Percentiles rank a stretch among this genome's conserved stretches.
phyloP scores from a whole-genome alignment of 35 echinoderm and acorn worm genomes.

The Anneissia japonica region DNA sequence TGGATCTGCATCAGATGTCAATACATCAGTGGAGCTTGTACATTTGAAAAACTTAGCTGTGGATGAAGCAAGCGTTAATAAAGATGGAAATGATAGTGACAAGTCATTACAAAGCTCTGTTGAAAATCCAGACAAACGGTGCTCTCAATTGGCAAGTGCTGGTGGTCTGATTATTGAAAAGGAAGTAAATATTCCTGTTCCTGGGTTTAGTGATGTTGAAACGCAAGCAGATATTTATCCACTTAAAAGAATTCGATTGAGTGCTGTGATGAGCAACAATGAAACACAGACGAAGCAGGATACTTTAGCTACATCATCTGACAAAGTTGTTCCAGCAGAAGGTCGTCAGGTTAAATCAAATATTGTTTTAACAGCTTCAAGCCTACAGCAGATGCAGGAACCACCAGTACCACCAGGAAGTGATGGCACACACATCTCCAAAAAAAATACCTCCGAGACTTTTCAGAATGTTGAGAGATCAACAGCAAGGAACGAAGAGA shows the following conservation, averaged over 20 bases:
- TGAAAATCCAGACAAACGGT: no score
- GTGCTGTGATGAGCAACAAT: neutral
- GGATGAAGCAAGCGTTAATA: no score
- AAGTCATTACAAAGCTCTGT: no score
- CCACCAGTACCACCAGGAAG: no score
- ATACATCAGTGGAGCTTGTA: neutral
- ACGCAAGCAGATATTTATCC: neutral
- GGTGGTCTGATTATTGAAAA: neutral
- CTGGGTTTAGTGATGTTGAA: neutral
- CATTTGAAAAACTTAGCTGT: no score
- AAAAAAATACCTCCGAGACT: neutral
- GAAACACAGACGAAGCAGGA: neutral
- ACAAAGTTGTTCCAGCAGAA: neutral
- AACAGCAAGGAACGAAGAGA: neutral
- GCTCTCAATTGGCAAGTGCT: neutral
- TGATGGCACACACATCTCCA: no score
- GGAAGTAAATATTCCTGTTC: neutral
- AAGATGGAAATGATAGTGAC: no score
- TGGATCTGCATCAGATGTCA: neutral
- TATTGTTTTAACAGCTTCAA: neutral
- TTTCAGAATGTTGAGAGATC: neutral
- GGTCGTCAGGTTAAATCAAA: neutral
- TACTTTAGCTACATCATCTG: neutral
- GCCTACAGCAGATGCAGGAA: no score
- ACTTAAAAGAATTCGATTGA: neutral